Percentiles rank a stretch among this genome's conserved stretches.
These are phyloP conservation scores for Spondyliosoma cantharus DNA, from an alignment of 2,797 vertebrate species.

Conservation along the genomic window DNA sequence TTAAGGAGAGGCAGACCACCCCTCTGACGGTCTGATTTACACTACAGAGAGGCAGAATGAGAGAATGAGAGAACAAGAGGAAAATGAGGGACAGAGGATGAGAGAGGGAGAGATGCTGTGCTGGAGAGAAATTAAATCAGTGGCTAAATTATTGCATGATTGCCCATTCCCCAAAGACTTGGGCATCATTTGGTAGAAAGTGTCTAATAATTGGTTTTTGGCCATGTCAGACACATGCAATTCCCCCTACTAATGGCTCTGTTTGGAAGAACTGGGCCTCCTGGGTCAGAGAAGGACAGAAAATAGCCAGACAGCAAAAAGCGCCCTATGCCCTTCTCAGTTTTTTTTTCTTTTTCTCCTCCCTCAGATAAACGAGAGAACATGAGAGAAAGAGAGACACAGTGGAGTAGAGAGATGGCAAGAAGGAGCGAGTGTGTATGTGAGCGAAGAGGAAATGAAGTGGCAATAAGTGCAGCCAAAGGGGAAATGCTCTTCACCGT, in stretches of 20 bases:
- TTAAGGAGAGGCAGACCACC: slow-evolving; percentile 36
- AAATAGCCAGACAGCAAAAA: slow-evolving; percentile 79
- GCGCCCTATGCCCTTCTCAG: slow-evolving; percentile 44
- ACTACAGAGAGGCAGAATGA: slow-evolving; percentile 63
- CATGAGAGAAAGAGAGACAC: slow-evolving; percentile 62
- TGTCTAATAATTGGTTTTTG: slow-evolving; percentile 99
- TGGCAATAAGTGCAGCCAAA: slow-evolving; percentile 98
- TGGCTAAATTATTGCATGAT: slow-evolving; percentile 99
- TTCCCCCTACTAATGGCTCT: slow-evolving; percentile 96
- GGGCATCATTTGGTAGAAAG: slow-evolving; percentile 99
- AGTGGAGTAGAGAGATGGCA: slow-evolving; percentile 60
- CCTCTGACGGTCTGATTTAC: slow-evolving; percentile 62
- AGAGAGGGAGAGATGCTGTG: slow-evolving; percentile 69
- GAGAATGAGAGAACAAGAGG: slow-evolving; percentile 66
- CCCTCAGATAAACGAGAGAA: slow-evolving; percentile 68
- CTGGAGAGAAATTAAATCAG: slow-evolving; percentile 98
- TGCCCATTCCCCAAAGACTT: slow-evolving; percentile 97
- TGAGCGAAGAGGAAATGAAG: slow-evolving; percentile 93
- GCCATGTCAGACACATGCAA: slow-evolving; percentile 98
- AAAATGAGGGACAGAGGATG: slow-evolving; percentile 58
- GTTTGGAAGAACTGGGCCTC: slow-evolving; percentile 92
- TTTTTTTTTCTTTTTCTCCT: slow-evolving; percentile 27
- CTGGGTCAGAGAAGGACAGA: slow-evolving; percentile 92
- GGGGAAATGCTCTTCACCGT: slow-evolving; percentile 97
- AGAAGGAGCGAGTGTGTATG: slow-evolving; percentile 69